phyloP scores from a whole-genome alignment of 2,113 vertebrate species.

The Sturnira hondurensis region DNA sequence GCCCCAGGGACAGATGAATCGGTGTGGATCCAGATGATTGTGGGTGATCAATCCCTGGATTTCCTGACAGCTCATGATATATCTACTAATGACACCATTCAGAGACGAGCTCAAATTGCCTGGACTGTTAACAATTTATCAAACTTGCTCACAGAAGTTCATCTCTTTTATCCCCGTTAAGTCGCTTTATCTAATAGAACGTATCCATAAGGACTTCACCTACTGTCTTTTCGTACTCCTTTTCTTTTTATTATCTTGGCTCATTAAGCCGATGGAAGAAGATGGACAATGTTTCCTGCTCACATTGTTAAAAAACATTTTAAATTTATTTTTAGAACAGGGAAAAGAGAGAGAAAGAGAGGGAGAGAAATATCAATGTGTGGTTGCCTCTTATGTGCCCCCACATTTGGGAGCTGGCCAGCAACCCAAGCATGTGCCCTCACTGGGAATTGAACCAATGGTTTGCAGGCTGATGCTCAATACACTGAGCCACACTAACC shows the following conservation, averaged over 20 bases:
- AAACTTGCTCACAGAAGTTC: constrained; percentile 66
- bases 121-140: constrained; percentile 77
- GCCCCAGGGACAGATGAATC: background rate
- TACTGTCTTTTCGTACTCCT: constrained; percentile 50
- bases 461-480: too few species aligned
- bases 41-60: constrained; percentile 62
- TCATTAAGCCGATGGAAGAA: background rate
- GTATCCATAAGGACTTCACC: constrained; percentile 45
- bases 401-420: too few species aligned
- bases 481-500: too few species aligned
- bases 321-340: too few species aligned
- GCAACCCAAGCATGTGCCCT: too few species aligned
- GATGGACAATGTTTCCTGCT: constrained; percentile 16
- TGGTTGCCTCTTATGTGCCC: too few species aligned
- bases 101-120: constrained; percentile 77
- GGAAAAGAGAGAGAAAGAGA: too few species aligned
- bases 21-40: background rate
- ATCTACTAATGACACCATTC: constrained; percentile 73
- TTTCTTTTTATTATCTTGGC: constrained; percentile 56
- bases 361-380: too few species aligned
- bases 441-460: too few species aligned
- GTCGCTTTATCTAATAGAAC: constrained; percentile 70
- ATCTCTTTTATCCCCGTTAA: constrained; percentile 64
- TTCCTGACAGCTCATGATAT: constrained; percentile 67
- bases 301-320: constrained; percentile 28